Evolutionary conservation across 2,797 vertebrate species (phyloP).

Genomic region (Chrysocyon brachyurus): DNA sequence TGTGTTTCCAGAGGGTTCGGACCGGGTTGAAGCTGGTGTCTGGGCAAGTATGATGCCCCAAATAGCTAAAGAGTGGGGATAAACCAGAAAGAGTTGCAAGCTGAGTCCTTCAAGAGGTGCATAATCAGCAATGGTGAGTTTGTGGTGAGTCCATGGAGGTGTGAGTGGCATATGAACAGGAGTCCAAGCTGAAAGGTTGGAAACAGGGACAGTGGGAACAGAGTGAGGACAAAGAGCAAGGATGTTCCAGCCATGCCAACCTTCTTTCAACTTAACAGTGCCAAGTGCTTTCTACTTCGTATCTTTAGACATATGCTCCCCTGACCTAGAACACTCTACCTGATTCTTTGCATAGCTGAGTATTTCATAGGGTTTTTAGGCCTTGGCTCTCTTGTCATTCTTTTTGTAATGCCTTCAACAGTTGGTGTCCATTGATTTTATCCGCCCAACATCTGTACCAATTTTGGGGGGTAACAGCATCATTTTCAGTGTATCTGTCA

Average conservation of each 20-base stretch:
- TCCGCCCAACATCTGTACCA: neutral
- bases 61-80: neutral
- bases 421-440: neutral
- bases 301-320: neutral
- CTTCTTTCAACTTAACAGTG: neutral
- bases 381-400: neutral
- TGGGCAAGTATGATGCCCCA: neutral
- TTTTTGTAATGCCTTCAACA: neutral
- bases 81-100: neutral
- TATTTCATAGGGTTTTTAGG: neutral
- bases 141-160: neutral
- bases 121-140: neutral
- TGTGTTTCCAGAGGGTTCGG: neutral
- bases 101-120: neutral
- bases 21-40: neutral
- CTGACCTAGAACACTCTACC: neutral
- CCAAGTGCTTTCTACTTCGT: neutral
- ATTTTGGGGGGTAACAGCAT: neutral
- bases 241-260: neutral
- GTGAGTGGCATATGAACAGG: neutral
- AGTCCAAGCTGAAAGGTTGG: neutral
- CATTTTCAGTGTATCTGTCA: neutral
- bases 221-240: neutral
- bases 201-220: neutral
- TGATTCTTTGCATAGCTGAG: neutral